Conservation (phyloP, 2,797 vertebrate species). For the Acanthurus leucopareius region DNA sequence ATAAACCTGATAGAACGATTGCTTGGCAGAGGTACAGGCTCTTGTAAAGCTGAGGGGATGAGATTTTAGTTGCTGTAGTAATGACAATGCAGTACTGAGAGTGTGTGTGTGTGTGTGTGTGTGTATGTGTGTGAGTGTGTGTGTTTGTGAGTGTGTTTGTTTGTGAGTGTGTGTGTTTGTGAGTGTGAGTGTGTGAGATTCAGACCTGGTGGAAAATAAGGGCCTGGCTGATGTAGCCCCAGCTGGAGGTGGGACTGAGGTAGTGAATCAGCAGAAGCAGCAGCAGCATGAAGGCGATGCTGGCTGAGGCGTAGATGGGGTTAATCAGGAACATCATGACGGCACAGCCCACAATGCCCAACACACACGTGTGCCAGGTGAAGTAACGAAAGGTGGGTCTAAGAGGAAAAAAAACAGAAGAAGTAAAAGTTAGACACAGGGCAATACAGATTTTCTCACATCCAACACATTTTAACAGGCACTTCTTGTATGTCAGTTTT, state of each 20-base stretch:
- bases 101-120: conserved; percentile 6
- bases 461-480: conserved; percentile 14
- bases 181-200: conserved; percentile 38
- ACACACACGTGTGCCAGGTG: conserved; percentile 91
- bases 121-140: no score
- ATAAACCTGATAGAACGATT: conserved; percentile 76
- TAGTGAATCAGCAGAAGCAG: conserved; percentile 93
- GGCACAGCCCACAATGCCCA: conserved; percentile 90
- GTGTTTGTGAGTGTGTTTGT: conserved; percentile 24
- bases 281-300: conserved; percentile 92
- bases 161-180: conserved; percentile 22
- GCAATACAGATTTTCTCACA: neutral
- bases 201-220: conserved; percentile 95
- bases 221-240: conserved; percentile 95
- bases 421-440: neutral
- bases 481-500: conserved; percentile 21
- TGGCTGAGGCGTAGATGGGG: conserved; percentile 90
- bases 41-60: conserved; percentile 77
- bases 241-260: conserved; percentile 92
- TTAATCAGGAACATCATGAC: conserved; percentile 96
- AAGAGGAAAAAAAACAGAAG: neutral
- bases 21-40: conserved; percentile 70
- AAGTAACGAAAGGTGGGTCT: conserved; percentile 94
- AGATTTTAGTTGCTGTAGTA: conserved; percentile 77
- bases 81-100: conserved; percentile 69